Conservation (phyloP, 2,797 vertebrate genomes). For the Microctenopoma steveboyesi region DNA sequence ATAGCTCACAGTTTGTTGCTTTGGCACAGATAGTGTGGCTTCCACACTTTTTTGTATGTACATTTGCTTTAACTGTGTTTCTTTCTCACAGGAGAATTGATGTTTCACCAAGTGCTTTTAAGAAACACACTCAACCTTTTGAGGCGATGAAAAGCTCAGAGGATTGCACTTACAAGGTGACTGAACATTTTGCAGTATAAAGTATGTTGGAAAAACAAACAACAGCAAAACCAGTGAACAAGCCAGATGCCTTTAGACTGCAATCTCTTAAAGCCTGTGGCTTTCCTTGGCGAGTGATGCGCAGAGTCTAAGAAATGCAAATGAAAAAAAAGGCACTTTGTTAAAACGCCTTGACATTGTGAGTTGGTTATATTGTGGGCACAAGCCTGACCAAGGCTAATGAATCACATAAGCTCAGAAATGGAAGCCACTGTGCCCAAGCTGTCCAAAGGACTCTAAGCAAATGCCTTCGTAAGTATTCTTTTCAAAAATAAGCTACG, state of each 20-base stretch:
- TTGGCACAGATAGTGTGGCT: background rate
- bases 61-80: slow-evolving; percentile 38
- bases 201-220: slow-evolving; percentile 87
- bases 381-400: slow-evolving; percentile 94
- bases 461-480: slow-evolving; percentile 98
- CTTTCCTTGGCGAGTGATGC: slow-evolving; percentile 95
- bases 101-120: slow-evolving; percentile 99
- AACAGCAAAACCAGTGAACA: slow-evolving; percentile 68
- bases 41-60: background rate
- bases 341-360: slow-evolving; percentile 91
- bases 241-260: slow-evolving; percentile 89
- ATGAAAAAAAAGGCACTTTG: slow-evolving; percentile 91
- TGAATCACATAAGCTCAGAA: slow-evolving; percentile 92
- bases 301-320: slow-evolving; percentile 89
- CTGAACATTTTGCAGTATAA: slow-evolving; percentile 90
- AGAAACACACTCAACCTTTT: slow-evolving; percentile 96
- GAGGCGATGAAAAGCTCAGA: slow-evolving; percentile 95
- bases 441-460: slow-evolving; percentile 96
- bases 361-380: slow-evolving; percentile 97
- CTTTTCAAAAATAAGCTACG: slow-evolving; percentile 81
- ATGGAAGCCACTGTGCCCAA: slow-evolving; percentile 93
- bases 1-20: slow-evolving; percentile 5
- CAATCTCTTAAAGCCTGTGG: slow-evolving; percentile 92
- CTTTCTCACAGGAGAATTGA: slow-evolving; percentile 92
- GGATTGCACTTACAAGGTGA: slow-evolving; percentile 98